phyloP scores from a whole-genome alignment of 1,140 invertebrate genomes.

The Propsilocerus akamusi region DNA sequence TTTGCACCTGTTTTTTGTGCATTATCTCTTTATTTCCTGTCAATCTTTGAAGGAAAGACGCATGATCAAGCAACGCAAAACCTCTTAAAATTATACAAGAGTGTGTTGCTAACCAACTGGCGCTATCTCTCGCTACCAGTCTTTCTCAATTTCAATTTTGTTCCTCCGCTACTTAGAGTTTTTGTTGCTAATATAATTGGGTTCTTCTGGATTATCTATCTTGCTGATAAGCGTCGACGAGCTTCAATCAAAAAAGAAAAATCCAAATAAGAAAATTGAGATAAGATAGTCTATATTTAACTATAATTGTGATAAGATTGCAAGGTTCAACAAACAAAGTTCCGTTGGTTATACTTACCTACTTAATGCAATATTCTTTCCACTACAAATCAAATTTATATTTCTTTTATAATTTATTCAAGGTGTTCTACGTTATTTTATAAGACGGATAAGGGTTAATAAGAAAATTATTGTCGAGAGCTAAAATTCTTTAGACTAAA shows the following conservation, averaged over 20 bases:
- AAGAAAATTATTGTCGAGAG: too few relatives aligned
- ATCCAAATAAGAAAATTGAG: constrained; percentile 5
- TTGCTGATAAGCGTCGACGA: constrained; percentile 32
- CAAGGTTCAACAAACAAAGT: too few relatives aligned
- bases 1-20: constrained; percentile 49
- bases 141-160: constrained; percentile 44
- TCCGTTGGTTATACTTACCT: too few relatives aligned
- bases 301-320: too few relatives aligned
- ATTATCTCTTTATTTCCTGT: constrained; percentile 43
- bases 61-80: constrained; percentile 36
- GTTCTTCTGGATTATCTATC: constrained; percentile 47
- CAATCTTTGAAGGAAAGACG: constrained; percentile 49
- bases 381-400: too few relatives aligned
- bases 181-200: constrained; percentile 43
- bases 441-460: not conserved
- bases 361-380: too few relatives aligned
- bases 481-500: too few relatives aligned
- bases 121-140: constrained; percentile 51
- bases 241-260: constrained; percentile 9
- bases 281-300: too few relatives aligned
- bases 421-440: too few relatives aligned
- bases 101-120: constrained; percentile 43
- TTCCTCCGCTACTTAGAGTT: constrained; percentile 53
- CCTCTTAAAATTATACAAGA: constrained; percentile 35
- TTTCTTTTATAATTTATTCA: too few relatives aligned